Conservation (phyloP, 2,113 vertebrate species). For the Shinisaurus crocodilurus region DNA sequence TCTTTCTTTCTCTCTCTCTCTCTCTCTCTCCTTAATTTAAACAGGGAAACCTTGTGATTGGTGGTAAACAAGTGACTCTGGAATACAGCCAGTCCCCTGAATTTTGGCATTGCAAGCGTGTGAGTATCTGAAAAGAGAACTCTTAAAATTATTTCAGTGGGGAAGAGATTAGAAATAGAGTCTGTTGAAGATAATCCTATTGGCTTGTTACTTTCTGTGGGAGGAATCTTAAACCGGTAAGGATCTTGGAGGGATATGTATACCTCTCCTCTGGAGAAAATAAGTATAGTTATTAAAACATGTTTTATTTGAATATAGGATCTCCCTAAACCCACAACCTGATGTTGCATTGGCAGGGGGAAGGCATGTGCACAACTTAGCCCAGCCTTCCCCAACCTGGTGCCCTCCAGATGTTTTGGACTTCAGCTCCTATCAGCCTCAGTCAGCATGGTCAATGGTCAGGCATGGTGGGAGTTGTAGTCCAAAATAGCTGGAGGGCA, state of each 20-base stretch:
- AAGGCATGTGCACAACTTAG: background rate
- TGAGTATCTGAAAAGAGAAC: conserved; percentile 66
- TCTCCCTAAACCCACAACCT: background rate
- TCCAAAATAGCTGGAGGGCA: too few relatives aligned
- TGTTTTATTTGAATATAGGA: background rate
- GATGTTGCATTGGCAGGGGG: background rate
- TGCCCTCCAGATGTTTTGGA: too few relatives aligned
- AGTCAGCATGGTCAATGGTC: too few relatives aligned
- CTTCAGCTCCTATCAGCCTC: too few relatives aligned
- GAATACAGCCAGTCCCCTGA: conserved; percentile 85
- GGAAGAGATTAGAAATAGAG: background rate
- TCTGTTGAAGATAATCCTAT: background rate
- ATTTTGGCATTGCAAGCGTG: conserved; percentile 82
- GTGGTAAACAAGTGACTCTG: conserved; percentile 88
- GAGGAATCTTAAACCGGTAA: background rate
- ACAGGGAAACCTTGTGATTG: conserved; percentile 92
- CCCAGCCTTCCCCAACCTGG: too few relatives aligned
- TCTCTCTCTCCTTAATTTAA: conserved; percentile 71
- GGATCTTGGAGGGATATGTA: background rate
- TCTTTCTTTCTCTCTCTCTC: background rate
- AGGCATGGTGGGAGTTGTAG: too few relatives aligned
- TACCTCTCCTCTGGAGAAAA: background rate
- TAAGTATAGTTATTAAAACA: background rate
- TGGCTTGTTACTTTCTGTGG: background rate
- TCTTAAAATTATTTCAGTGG: conserved; percentile 14